Percentiles rank a stretch among this genome's conserved stretches.
Evolutionary conservation across 1,140 invertebrate species (phyloP).

Genomic region (Megalonaias nervosa): DNA sequence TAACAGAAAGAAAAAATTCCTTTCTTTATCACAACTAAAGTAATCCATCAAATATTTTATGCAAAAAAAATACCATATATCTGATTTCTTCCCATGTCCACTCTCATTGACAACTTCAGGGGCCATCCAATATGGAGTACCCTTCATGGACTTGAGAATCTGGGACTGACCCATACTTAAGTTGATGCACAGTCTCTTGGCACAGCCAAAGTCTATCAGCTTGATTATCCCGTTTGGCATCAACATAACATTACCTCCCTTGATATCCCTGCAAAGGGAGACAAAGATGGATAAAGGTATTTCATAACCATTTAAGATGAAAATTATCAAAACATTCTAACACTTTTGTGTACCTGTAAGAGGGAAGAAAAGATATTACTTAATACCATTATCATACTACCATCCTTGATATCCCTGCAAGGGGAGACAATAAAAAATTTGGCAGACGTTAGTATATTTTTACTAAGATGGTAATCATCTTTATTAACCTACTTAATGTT

Average conservation of each 20-base stretch:
- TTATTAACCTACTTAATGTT: too few species aligned
- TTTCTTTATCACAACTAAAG: too few species aligned
- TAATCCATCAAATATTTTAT: too few species aligned
- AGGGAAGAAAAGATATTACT: slow-evolving; percentile 75
- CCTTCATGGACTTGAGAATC: slow-evolving; percentile 69
- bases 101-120: slow-evolving; percentile 89
- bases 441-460: too few species aligned
- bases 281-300: too few species aligned
- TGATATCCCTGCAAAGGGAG: slow-evolving; percentile 84
- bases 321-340: too few species aligned
- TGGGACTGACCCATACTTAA: slow-evolving; percentile 65
- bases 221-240: slow-evolving; percentile 94
- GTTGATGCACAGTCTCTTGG: slow-evolving; percentile 68
- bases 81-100: slow-evolving; percentile 70
- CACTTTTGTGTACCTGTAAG: too few species aligned
- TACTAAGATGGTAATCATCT: too few species aligned
- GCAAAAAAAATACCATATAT: slow-evolving; percentile 62
- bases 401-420: background rate
- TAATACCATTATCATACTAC: too few species aligned
- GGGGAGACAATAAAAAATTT: too few species aligned
- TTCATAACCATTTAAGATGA: too few species aligned
- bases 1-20: too few species aligned
- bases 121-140: slow-evolving; percentile 94
- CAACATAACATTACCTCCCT: slow-evolving; percentile 96
- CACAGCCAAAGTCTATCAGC: slow-evolving; percentile 95